These are phyloP conservation scores for Acanthococcus lagerstroemiae DNA, from an alignment of 2,888 invertebrate species.

Conservation along the genomic window DNA sequence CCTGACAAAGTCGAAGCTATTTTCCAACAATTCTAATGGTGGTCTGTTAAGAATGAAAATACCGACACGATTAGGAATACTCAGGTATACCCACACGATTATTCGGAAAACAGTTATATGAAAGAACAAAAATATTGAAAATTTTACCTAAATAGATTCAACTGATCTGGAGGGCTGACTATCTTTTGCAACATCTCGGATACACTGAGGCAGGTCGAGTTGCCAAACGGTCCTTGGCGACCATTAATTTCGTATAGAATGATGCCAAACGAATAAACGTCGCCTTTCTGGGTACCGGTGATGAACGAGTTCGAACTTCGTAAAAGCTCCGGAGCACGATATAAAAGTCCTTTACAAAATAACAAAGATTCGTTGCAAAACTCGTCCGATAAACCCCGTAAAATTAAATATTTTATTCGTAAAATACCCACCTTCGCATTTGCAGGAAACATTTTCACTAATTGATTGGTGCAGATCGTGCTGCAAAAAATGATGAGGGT, in stretches of 20 bases:
- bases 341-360: slow-evolving; percentile 54
- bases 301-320: slow-evolving; percentile 45
- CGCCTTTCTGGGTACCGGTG: slow-evolving; percentile 57
- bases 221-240: slow-evolving; percentile 75
- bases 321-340: slow-evolving; percentile 71
- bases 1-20: slow-evolving; percentile 73
- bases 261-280: slow-evolving; percentile 77
- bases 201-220: slow-evolving; percentile 51
- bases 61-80: too few relatives aligned
- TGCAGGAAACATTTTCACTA: slow-evolving; percentile 53
- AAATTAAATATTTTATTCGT: too few relatives aligned
- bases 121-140: too few relatives aligned
- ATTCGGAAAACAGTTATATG: too few relatives aligned
- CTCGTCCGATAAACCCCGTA: not conserved
- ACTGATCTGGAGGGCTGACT: slow-evolving; percentile 46
- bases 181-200: slow-evolving; percentile 56
- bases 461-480: slow-evolving; percentile 34
- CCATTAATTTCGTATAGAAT: slow-evolving; percentile 81
- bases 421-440: slow-evolving; percentile 65
- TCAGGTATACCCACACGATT: too few relatives aligned
- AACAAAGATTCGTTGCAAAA: not conserved
- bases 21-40: slow-evolving; percentile 64
- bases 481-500: slow-evolving; percentile 42
- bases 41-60: slow-evolving; percentile 54
- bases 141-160: slow-evolving; percentile 51